Evolutionary conservation across 2,888 invertebrate genomes (phyloP), one percentile per base, ranked within the genome.

Genomic region (Heterodera filipjevi): DNA sequence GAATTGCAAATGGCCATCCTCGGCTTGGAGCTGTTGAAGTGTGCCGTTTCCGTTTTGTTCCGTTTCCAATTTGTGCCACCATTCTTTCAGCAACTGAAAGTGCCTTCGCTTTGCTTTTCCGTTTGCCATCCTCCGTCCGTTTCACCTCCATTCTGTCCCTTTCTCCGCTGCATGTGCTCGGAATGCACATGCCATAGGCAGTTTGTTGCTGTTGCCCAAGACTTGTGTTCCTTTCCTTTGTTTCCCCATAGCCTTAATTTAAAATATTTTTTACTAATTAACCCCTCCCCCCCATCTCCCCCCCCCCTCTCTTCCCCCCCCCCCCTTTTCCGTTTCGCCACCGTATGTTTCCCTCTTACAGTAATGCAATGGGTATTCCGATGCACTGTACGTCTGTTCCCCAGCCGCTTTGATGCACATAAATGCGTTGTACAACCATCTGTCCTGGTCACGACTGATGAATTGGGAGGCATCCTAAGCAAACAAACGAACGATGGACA

Each of bases 301-400:
- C 53, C 22, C 53, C 53, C 10, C 27, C 19, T 27, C 22, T 8
- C 30, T n/a, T n/a, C 1, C n/a, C 53, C 22, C 53, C 53, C 53
- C 22, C 53, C 53, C 10, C 27, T 8, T 27, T n/a, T 8, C 30
- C 35, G n/a, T n/a, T n/a, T n/a, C n/a, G n/a, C n/a, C n/a, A n/a
- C n/a, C n/a, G n/a, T n/a, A n/a, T n/a, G n/a, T n/a, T n/a, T n/a
- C n/a, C n/a, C n/a, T n/a, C n/a, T 75, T 33, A 79, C 88, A 88
- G 80, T 86, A 88, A 79, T 87, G 86, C 82, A 88, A 81, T 19
- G 88, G 88, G 76, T 89, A 86, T 73, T 88, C 85, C n/a, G 85
- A 85, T 27, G 85, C 85, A 10, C 86, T 86, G 79, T 87, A 88
- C 44, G 84, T 82, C 1, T 87, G 87, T 78, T 88, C 88, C 30